Base-by-base conservation (phyloP, 2,888 invertebrate species). In the Deladenus siricidicola region DNA sequence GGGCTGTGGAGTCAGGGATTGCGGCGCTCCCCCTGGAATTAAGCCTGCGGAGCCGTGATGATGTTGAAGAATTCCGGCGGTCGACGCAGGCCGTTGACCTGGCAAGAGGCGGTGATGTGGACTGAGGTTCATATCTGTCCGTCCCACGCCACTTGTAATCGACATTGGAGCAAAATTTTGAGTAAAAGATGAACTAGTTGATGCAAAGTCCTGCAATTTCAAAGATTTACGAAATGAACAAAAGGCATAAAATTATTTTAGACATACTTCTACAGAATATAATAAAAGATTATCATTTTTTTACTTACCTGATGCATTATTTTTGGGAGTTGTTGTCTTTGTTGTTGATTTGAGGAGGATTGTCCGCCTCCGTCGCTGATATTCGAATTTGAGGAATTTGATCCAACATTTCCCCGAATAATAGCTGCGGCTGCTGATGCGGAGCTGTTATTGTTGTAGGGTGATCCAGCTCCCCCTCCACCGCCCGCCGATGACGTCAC, bases 1-100 rank as follows among this genome's bases (percentile, higher is more conserved):
- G 3, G 65, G 68, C 49, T 67, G 68, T 17, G 68, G 68, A 6
- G 68, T 67, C 39, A 67, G 34, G 24, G 70, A 70, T 53, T 67
- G 68, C 19, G 68, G 67, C 42, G 70, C 65, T 4, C 50, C 42
- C 4, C 29, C 39, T 2, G 67, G 67, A 44, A 62, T 54, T 23
- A 48, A 45, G 3, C 45, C 58, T 51, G 65, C 63, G 8, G 54
- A 48, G 47, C 44, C 43, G 24, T 67, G 56, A 34, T 69, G 67
- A 50, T 68, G 68, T 21, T 50, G 55, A 49, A 65, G 56, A 14
- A 57, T 59, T 24, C 64, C 68, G 29, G 68, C 58, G n/a, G 67
- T 67, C 8, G 67, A 67, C 4, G 68, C 68, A 14, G 68, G 68
- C 4, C 68, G 67, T 56, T 70, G 68, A 19, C 49, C 34, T 30